These are phyloP conservation scores for Montipora foliosa DNA, from an alignment of 64 coral and sea anemone species.

Conservation along the genomic window DNA sequence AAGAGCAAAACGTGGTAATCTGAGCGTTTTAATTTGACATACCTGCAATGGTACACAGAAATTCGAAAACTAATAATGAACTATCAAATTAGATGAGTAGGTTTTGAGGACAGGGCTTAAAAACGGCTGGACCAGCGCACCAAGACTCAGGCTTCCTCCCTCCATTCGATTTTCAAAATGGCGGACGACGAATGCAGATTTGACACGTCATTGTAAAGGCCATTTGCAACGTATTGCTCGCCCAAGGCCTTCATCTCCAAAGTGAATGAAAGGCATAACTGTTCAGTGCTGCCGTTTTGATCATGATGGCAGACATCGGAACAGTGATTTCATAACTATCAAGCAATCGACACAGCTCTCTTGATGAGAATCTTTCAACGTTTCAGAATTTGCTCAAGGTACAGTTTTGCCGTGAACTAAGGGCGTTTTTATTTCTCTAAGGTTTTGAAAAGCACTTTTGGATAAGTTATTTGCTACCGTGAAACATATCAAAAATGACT, in stretches of 20 bases:
- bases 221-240: background rate
- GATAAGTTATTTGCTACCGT: background rate
- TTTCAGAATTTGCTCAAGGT: background rate
- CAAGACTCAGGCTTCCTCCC: background rate
- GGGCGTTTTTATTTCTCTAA: background rate
- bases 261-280: too few relatives aligned
- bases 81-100: too few relatives aligned
- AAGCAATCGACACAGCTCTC: background rate
- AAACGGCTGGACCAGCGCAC: constrained; percentile 15
- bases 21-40: too few relatives aligned
- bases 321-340: background rate
- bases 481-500: background rate
- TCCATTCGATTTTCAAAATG: background rate
- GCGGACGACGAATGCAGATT: too few relatives aligned
- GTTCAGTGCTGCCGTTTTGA: too few relatives aligned
- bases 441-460: background rate
- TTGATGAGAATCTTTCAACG: background rate
- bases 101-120: background rate
- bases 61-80: too few relatives aligned
- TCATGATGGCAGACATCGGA: background rate
- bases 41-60: too few relatives aligned
- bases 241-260: too few relatives aligned
- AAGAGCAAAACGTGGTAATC: too few relatives aligned
- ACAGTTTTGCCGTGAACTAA: background rate
- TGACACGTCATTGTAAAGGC: background rate